Evolutionary conservation across 2,888 invertebrate genomes (phyloP).

Genomic region (Salticus scenicus): DNA sequence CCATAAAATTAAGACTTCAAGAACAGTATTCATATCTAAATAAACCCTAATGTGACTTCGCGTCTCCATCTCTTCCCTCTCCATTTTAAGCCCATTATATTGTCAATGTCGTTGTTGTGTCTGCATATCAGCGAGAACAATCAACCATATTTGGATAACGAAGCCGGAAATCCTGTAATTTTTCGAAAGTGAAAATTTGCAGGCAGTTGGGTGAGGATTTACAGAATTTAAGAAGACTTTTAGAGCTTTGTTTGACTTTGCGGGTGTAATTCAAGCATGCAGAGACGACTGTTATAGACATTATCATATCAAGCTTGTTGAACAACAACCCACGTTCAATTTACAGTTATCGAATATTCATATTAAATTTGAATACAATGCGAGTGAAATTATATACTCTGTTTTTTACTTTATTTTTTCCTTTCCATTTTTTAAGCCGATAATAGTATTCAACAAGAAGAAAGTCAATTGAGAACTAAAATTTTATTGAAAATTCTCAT

Average conservation of each 20-base stretch:
- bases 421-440: too few species aligned
- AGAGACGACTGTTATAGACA: not conserved
- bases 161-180: slow-evolving; percentile 15
- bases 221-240: not conserved
- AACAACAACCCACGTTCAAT: not conserved
- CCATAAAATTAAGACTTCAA: too few species aligned
- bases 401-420: too few species aligned
- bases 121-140: not conserved
- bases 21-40: too few species aligned
- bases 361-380: not conserved
- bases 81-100: too few species aligned
- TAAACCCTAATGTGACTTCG: too few species aligned
- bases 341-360: not conserved
- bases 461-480: too few species aligned
- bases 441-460: too few species aligned
- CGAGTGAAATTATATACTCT: too few species aligned
- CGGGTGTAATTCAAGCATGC: not conserved
- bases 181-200: not conserved
- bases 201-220: not conserved
- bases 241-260: not conserved
- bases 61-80: too few species aligned
- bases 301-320: not conserved
- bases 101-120: too few species aligned
- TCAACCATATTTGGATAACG: not conserved
- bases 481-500: too few species aligned